Conservation (phyloP, 2,888 invertebrate genomes). For the Tridacna crocea region DNA sequence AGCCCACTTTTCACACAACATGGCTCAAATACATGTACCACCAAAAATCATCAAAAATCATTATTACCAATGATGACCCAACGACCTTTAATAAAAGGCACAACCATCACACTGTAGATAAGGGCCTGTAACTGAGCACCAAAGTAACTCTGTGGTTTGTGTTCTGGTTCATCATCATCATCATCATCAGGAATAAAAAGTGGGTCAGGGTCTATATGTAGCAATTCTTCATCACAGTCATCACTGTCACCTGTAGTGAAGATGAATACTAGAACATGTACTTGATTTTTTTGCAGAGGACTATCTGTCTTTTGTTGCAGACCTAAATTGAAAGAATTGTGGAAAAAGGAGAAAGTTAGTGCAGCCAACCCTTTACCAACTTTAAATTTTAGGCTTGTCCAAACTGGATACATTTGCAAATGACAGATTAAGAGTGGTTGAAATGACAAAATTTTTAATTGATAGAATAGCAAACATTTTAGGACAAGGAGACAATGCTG, state of each 20-base stretch:
- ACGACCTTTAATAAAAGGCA: constrained; percentile 71
- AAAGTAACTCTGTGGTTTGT: constrained; percentile 40
- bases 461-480: neutral
- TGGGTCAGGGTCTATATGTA: constrained; percentile 53
- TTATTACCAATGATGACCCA: constrained; percentile 73
- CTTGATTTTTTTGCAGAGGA: too few species aligned
- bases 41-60: too few species aligned
- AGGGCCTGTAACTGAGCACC: constrained; percentile 68
- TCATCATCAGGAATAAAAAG: constrained; percentile 50
- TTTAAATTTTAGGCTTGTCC: too few species aligned
- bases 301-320: too few species aligned
- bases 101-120: constrained; percentile 70
- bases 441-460: neutral
- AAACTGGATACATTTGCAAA: too few species aligned
- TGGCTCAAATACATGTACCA: too few species aligned
- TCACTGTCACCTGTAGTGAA: constrained; percentile 14
- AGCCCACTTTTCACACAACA: too few species aligned
- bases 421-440: too few species aligned
- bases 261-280: too few species aligned
- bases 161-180: constrained; percentile 6
- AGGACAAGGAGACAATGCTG: neutral
- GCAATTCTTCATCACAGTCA: constrained; percentile 46
- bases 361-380: too few species aligned
- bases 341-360: too few species aligned
- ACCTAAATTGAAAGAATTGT: too few species aligned